Percentiles rank a stretch among this genome's conserved stretches.
Evolutionary conservation across 2,113 vertebrate genomes (phyloP).

Genomic region (Gobiocypris rarus): DNA sequence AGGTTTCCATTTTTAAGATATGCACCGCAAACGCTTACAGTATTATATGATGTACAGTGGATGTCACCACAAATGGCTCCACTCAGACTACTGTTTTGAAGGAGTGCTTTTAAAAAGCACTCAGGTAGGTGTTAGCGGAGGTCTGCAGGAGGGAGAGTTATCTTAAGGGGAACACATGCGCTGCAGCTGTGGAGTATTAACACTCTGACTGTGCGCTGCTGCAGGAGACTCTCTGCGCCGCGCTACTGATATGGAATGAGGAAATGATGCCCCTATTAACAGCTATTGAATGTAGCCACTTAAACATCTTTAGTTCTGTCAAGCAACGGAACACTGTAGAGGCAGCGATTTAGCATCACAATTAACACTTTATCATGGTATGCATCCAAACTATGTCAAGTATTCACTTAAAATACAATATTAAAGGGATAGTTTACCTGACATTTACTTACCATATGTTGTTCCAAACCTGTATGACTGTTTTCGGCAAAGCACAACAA

Average conservation of each 20-base stretch:
- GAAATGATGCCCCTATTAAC: conserved; percentile 39
- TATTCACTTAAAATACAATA: not conserved
- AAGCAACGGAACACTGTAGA: not conserved
- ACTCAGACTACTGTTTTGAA: conserved; percentile 21
- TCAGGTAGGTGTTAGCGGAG: conserved; percentile 36
- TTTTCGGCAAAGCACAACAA: not conserved
- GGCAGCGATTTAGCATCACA: not conserved
- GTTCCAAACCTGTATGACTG: not conserved
- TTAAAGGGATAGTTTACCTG: not conserved
- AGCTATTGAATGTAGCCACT: conserved; percentile 13
- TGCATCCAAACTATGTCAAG: not conserved
- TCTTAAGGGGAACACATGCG: conserved; percentile 50
- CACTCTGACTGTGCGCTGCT: conserved; percentile 44
- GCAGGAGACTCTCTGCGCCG: not conserved
- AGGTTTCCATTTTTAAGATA: not conserved
- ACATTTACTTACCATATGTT: not conserved
- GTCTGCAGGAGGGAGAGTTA: conserved; percentile 22
- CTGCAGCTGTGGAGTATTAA: conserved; percentile 55
- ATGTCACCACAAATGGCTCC: conserved; percentile 37
- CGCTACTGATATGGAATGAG: conserved; percentile 35
- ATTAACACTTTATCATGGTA: not conserved
- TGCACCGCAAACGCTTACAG: not conserved
- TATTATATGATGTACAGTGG: conserved; percentile 28
- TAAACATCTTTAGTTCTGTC: not conserved
- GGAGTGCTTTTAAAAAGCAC: conserved; percentile 44